A percentile compares a stretch with the other conserved stretches of the same genome.
Conservation (phyloP, 2,113 vertebrate species). For the Nesospiza acunhae region DNA sequence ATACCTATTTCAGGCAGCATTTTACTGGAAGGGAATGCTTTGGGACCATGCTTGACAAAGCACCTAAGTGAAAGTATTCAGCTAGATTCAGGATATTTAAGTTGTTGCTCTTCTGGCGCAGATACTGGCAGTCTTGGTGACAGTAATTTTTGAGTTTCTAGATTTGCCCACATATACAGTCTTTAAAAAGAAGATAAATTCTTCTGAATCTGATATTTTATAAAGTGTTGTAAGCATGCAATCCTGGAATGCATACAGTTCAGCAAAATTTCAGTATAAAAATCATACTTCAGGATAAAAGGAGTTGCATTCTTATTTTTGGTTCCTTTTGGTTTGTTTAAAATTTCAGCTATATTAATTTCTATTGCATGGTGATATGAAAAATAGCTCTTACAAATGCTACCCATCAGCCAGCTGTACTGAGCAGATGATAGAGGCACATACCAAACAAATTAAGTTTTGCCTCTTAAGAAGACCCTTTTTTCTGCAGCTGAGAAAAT, state of each 20-base stretch:
- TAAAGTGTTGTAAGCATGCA: not conserved
- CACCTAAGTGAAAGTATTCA: not conserved
- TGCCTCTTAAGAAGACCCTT: not conserved
- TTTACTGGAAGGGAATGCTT: not conserved
- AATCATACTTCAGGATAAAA: not conserved
- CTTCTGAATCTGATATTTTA: not conserved
- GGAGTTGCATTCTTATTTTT: not conserved
- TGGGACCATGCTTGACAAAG: not conserved
- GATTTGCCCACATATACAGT: not conserved
- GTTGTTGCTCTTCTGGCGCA: not conserved
- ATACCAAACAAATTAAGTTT: not conserved
- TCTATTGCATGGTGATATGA: not conserved
- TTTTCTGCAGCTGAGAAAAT: not conserved
- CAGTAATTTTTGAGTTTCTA: not conserved
- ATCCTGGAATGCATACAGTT: not conserved
- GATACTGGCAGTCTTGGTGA: not conserved
- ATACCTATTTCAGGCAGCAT: not conserved
- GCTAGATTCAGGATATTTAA: not conserved
- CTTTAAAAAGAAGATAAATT: not conserved
- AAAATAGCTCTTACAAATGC: not conserved
- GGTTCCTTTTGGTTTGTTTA: not conserved
- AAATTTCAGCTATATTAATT: not conserved
- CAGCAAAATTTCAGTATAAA: not conserved
- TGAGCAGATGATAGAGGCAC: not conserved
- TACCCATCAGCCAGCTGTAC: not conserved